Base-by-base conservation (phyloP, 2,113 vertebrate genomes). In the Amphilophus citrinellus region DNA sequence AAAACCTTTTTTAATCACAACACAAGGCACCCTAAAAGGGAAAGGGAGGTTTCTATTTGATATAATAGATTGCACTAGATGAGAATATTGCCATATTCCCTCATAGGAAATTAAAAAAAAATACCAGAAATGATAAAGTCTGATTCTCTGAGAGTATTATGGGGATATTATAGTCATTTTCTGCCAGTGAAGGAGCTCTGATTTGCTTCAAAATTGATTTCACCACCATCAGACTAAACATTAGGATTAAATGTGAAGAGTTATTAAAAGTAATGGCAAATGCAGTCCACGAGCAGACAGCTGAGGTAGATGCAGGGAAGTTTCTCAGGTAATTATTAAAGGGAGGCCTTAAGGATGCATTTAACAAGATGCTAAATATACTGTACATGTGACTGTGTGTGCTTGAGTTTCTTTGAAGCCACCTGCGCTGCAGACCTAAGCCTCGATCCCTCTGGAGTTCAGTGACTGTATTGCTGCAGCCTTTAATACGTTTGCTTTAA, bases 401-500 rank as follows among this genome's bases (percentile, higher is more conserved):
- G 56, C 39, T 27, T 76, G 53, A 13, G 58, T 56, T 30, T 82
- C 20, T 83, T 39, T 37, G 44, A 39, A 62, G 75, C 61, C 77
- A 88, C 88, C 79, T 87, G 82, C 65, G 80, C 47, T 80, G 39
- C 63, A 61, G 47, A 61, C 61, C 82, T 20, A 3, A 84, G 1
- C 44, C 66, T 73, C 6, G 3, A 20, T 73, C 85, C 85, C 83
- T 14, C 47, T 17, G 81, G 90, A 86, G 61, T 61, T 90, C 27
- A 2, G 35, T 75, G n/a, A 87, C 24, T 39, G 44, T 59, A 79
- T 62, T 68, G 11, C 75, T 76, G 84, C 87, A 78, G 39, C 8
- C 91, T 87, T 75, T 89, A 66, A 79, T 82, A 85, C 86, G 85
- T 90, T 90, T 84, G 57, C 90, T 92, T 92, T 91, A 91, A 91